A percentile compares a stretch with the other conserved stretches of the same genome.
phyloP scores from a whole-genome alignment of 2,113 vertebrate species.

The Enhydra lutris region DNA sequence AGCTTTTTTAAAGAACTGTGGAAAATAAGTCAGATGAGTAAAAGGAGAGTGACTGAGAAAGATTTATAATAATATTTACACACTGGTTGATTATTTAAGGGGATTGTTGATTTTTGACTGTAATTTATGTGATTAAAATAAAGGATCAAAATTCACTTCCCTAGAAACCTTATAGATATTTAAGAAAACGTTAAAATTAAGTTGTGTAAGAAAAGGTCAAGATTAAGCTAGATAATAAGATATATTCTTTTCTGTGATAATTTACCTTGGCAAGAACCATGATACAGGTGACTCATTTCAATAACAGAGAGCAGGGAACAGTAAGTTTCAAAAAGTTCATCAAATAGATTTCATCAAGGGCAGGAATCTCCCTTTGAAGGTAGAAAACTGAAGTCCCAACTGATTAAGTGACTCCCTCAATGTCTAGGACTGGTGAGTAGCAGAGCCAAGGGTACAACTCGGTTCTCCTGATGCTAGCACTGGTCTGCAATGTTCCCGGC shows the following conservation, averaged over 20 bases:
- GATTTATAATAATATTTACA: neutral
- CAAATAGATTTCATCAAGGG: neutral
- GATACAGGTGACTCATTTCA: neutral
- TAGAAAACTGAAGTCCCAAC: neutral
- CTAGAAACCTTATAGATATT: neutral
- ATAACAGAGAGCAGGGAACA: neutral
- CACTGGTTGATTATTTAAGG: neutral
- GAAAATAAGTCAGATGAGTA: constrained; percentile 3
- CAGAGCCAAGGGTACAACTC: neutral
- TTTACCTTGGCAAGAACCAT: neutral
- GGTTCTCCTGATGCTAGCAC: neutral
- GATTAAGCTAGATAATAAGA: neutral
- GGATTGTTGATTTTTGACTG: neutral
- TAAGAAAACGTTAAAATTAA: neutral
- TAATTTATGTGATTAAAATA: neutral
- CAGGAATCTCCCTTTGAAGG: neutral
- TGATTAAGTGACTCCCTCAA: neutral
- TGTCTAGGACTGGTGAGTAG: neutral
- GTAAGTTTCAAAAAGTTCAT: neutral
- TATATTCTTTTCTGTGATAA: neutral
- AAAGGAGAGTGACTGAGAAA: constrained; percentile 16
- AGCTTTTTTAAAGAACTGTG: neutral
- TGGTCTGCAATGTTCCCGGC: fast-evolving
- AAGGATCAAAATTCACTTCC: neutral
- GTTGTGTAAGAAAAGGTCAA: neutral